Percentiles rank a stretch among this genome's conserved stretches.
Conservation (phyloP, 2,888 invertebrate species). For the Punctoribates punctum region DNA sequence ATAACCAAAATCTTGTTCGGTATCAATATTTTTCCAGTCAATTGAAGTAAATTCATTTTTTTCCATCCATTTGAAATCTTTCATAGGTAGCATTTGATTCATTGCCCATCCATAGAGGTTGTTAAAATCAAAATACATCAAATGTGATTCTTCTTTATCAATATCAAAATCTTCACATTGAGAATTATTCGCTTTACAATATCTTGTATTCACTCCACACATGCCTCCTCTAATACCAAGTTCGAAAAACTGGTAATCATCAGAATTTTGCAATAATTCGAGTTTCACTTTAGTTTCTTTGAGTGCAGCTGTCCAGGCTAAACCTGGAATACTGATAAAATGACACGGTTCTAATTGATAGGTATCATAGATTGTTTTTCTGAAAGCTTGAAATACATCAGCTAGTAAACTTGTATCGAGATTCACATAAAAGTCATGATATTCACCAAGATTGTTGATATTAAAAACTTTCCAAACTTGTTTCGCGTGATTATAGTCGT, state of each 20-base stretch:
- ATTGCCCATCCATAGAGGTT: slow-evolving; percentile 47
- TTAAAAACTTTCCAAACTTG: slow-evolving; percentile 48
- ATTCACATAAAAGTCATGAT: slow-evolving; percentile 48
- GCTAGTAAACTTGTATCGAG: slow-evolving; percentile 51
- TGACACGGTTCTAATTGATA: slow-evolving; percentile 49
- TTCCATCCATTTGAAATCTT: slow-evolving; percentile 41
- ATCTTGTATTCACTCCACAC: slow-evolving; percentile 39
- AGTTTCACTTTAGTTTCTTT: slow-evolving; percentile 49
- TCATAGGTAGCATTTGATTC: slow-evolving; percentile 40
- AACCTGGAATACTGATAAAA: slow-evolving; percentile 50
- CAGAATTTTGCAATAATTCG: slow-evolving; percentile 49
- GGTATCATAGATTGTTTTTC: slow-evolving; percentile 47
- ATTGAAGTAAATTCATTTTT: neutral
- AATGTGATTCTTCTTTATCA: slow-evolving; percentile 22
- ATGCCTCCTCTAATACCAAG: slow-evolving; percentile 47
- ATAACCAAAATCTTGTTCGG: slow-evolving; percentile 32
- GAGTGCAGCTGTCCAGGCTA: slow-evolving; percentile 51
- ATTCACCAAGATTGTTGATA: slow-evolving; percentile 48
- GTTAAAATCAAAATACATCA: slow-evolving; percentile 45
- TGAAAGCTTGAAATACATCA: slow-evolving; percentile 52
- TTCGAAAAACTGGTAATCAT: slow-evolving; percentile 49
- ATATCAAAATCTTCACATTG: slow-evolving; percentile 41
- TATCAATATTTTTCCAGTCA: neutral
- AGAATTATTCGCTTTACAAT: slow-evolving; percentile 43
- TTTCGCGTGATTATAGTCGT: slow-evolving; percentile 48